Conservation (phyloP, 2,888 invertebrate species). For the Molorchus minor region DNA sequence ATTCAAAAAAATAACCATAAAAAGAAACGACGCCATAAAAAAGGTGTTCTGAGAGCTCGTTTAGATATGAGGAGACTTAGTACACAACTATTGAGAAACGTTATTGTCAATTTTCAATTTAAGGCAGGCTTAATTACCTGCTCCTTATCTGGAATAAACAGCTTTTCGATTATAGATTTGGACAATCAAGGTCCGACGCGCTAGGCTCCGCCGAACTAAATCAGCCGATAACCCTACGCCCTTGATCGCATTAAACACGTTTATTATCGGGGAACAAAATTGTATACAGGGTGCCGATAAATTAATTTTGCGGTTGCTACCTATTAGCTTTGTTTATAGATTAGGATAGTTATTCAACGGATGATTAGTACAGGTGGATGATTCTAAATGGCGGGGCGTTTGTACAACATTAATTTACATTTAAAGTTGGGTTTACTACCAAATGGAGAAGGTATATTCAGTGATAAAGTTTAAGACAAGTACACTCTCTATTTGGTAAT, state of each 20-base stretch:
- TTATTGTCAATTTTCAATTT: constrained; percentile 27
- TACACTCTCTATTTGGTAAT: no score
- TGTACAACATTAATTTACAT: no score
- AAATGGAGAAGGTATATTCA: no score
- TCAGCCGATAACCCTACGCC: constrained; percentile 28
- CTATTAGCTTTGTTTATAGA: no score
- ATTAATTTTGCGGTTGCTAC: no score
- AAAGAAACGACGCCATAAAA: constrained; percentile 16
- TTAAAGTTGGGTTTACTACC: no score
- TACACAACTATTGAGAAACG: constrained; percentile 10
- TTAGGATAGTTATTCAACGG: no score
- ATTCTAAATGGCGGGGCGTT: no score
- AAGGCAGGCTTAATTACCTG: constrained; percentile 22
- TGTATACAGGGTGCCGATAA: no score
- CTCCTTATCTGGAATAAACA: constrained; percentile 26
- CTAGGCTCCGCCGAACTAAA: constrained; percentile 10
- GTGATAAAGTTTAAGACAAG: no score
- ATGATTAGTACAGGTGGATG: no score
- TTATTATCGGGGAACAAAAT: constrained; percentile 16
- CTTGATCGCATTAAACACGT: constrained; percentile 9
- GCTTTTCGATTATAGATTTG: constrained; percentile 25
- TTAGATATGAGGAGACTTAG: constrained; percentile 20
- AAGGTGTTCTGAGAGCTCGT: constrained; percentile 13
- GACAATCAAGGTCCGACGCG: constrained; percentile 21
- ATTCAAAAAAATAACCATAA: constrained; percentile 7